phyloP scores from a whole-genome alignment of 2,797 vertebrate species.

The Artibeus jamaicensis region DNA sequence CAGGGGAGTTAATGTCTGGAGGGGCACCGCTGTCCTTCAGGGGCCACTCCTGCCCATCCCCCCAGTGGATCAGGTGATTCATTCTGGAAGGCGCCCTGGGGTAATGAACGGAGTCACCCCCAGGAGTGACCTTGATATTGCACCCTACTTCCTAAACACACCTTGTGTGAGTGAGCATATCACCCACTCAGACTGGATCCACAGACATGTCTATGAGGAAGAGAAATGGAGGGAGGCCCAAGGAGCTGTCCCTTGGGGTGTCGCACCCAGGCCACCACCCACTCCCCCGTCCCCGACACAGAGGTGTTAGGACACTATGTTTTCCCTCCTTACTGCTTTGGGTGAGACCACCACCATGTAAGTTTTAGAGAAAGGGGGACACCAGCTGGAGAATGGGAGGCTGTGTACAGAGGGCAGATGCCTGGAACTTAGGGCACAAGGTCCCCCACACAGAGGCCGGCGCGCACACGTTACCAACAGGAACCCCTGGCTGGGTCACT shows the following conservation, averaged over 20 bases:
- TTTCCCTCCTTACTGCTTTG: background rate
- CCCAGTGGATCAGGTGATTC: too few relatives aligned
- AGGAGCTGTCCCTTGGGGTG: background rate
- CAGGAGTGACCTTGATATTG: background rate
- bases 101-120: background rate
- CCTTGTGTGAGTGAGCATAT: background rate
- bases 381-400: background rate
- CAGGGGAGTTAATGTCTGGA: background rate
- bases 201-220: background rate
- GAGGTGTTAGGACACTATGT: background rate
- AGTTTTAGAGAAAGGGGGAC: background rate
- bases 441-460: rapidly evolving
- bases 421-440: background rate
- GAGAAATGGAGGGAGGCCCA: background rate
- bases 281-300: background rate
- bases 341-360: background rate
- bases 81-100: background rate
- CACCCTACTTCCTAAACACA: background rate
- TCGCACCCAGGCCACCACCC: background rate
- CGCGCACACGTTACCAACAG: rapidly evolving
- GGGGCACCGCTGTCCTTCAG: background rate
- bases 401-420: background rate
- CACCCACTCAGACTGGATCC: background rate
- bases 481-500: background rate
- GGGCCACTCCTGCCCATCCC: too few relatives aligned